phyloP scores from a whole-genome alignment of 2,888 invertebrate species.

The Encarsia formosa region DNA sequence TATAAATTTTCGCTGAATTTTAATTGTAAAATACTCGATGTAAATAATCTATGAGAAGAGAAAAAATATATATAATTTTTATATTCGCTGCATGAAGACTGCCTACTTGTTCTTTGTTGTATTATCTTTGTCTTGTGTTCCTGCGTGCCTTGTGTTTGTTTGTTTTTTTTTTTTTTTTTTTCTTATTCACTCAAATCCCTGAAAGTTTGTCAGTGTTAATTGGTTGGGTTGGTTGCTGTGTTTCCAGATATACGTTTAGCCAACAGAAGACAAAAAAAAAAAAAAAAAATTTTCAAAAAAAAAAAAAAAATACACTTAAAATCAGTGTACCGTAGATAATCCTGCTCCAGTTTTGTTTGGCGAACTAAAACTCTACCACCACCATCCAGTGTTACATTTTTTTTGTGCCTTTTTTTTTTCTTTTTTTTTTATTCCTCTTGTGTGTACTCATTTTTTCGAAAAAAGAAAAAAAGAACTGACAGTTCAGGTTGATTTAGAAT shows the following conservation, averaged over 20 bases:
- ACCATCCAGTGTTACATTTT: constrained; percentile 25
- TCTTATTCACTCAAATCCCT: constrained; percentile 21
- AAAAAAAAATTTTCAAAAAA: too few relatives aligned
- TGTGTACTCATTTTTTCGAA: constrained; percentile 34
- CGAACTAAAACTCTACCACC: constrained; percentile 37
- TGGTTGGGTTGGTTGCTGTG: constrained; percentile 49
- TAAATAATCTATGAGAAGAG: too few relatives aligned
- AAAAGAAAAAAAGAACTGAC: constrained; percentile 46
- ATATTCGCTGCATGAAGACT: constrained; percentile 49
- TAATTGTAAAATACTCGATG: too few relatives aligned
- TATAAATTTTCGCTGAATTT: too few relatives aligned
- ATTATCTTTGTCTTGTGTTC: constrained; percentile 37
- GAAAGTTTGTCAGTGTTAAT: constrained; percentile 36
- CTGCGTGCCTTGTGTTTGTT: constrained; percentile 31
- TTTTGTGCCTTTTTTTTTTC: constrained; percentile 30
- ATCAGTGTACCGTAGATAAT: constrained; percentile 26
- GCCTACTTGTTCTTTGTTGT: constrained; percentile 31
- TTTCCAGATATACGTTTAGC: constrained; percentile 52
- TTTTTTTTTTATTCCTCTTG: constrained; percentile 27
- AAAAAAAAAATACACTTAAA: constrained; percentile 9
- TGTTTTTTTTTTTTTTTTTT: too few relatives aligned
- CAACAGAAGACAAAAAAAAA: constrained; percentile 29
- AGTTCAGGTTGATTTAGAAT: constrained; percentile 48
- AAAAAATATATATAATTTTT: constrained; percentile 42
- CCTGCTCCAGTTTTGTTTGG: constrained; percentile 24